A percentile compares a stretch with the other conserved stretches of the same genome.
Evolutionary conservation across 2,113 vertebrate genomes (phyloP).

Genomic region (Albula glossodonta): DNA sequence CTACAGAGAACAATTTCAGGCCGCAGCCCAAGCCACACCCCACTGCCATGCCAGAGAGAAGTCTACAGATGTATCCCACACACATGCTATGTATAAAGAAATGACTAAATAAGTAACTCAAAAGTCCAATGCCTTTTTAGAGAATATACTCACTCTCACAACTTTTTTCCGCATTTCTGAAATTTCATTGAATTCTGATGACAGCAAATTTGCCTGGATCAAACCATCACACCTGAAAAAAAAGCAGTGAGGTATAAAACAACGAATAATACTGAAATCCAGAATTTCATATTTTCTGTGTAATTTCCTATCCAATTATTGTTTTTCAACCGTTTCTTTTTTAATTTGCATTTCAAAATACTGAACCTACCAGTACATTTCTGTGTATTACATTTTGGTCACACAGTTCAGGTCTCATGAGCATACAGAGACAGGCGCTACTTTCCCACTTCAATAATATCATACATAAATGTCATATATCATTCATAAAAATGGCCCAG

Average conservation of each 20-base stretch:
- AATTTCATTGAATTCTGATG: slow-evolving; percentile 84
- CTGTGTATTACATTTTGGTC: too few relatives aligned
- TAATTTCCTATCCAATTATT: not conserved
- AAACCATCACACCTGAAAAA: slow-evolving; percentile 80
- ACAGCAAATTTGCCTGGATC: slow-evolving; percentile 80
- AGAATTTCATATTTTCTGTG: not conserved
- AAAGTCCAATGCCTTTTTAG: not conserved
- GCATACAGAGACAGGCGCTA: too few relatives aligned
- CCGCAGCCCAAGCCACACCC: not conserved
- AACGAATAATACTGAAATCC: not conserved
- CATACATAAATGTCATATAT: too few relatives aligned
- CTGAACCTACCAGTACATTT: too few relatives aligned
- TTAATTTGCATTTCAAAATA: not conserved
- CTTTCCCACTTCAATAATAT: too few relatives aligned
- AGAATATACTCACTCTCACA: slow-evolving; percentile 75
- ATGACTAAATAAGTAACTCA: too few relatives aligned
- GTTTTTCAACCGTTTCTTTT: not conserved
- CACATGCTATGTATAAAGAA: too few relatives aligned
- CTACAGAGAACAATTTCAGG: slow-evolving; percentile 58
- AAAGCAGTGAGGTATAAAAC: slow-evolving; percentile 12
- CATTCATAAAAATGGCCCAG: too few relatives aligned
- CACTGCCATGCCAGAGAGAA: too few relatives aligned
- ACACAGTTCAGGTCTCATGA: too few relatives aligned
- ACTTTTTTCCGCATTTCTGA: slow-evolving; percentile 89
- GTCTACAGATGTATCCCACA: too few relatives aligned